Percentiles rank a stretch among this genome's conserved stretches.
phyloP scores from a whole-genome alignment of 2,888 invertebrate species.

The Acleris sparsana region DNA sequence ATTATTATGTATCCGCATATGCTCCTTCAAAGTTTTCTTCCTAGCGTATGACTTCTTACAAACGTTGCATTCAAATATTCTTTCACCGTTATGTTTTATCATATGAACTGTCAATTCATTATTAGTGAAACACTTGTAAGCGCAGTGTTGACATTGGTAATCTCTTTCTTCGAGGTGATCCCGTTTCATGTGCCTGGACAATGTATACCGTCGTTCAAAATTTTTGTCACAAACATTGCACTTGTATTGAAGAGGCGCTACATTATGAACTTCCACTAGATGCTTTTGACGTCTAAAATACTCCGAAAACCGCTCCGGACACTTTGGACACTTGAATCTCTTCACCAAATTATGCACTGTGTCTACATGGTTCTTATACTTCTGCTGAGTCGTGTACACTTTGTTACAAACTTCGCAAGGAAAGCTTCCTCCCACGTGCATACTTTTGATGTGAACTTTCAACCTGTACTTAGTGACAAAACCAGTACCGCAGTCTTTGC shows the following conservation, averaged over 20 bases:
- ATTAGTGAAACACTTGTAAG: slow-evolving; percentile 36
- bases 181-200: slow-evolving; percentile 38
- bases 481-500: slow-evolving; percentile 49
- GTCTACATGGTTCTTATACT: slow-evolving; percentile 48
- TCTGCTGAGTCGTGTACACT: slow-evolving; percentile 47
- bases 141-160: slow-evolving; percentile 33
- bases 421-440: slow-evolving; percentile 40
- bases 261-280: slow-evolving; percentile 35
- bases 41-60: slow-evolving; percentile 67
- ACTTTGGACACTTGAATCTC: slow-evolving; percentile 51
- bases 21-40: slow-evolving; percentile 58
- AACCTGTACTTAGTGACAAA: slow-evolving; percentile 64
- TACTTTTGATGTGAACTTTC: slow-evolving; percentile 53
- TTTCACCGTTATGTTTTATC: slow-evolving; percentile 46
- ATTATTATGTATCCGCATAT: slow-evolving; percentile 60
- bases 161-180: slow-evolving; percentile 39
- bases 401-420: slow-evolving; percentile 54
- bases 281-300: slow-evolving; percentile 53
- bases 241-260: slow-evolving; percentile 32
- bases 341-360: slow-evolving; percentile 51
- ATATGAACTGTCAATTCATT: slow-evolving; percentile 37
- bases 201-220: slow-evolving; percentile 41
- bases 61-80: slow-evolving; percentile 60
- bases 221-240: slow-evolving; percentile 39
- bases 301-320: slow-evolving; percentile 51